Evolutionary conservation across 1,140 invertebrate species (phyloP).

Genomic region (Pomacea maculata): DNA sequence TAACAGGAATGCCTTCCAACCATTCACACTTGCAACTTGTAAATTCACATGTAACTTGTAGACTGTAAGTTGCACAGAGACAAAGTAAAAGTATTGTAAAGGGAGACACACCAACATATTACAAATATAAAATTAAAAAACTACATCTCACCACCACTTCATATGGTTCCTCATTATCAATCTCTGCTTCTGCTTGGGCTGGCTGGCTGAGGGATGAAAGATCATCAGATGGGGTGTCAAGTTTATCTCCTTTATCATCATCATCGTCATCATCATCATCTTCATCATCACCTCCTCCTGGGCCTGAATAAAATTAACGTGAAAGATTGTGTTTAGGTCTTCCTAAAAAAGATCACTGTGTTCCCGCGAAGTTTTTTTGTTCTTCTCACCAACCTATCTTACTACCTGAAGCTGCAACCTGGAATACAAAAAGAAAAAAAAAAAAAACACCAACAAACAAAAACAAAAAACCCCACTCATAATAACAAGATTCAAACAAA

Average conservation of each 20-base stretch:
- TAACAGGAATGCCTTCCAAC: too few relatives aligned
- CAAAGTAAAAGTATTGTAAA: not conserved
- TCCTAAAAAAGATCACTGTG: not conserved
- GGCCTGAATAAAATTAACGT: slow-evolving; percentile 21
- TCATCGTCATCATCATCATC: slow-evolving; percentile 49
- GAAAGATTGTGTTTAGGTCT: not conserved
- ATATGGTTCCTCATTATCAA: slow-evolving; percentile 48
- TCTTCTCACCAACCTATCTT: too few relatives aligned
- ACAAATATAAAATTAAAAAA: not conserved
- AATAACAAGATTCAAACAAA: too few relatives aligned
- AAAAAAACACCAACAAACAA: too few relatives aligned
- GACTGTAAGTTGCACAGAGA: too few relatives aligned
- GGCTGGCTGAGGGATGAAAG: slow-evolving; percentile 17
- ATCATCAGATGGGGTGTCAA: slow-evolving; percentile 23
- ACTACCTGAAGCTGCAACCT: too few relatives aligned
- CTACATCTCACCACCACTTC: slow-evolving; percentile 54
- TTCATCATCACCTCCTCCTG: slow-evolving; percentile 43
- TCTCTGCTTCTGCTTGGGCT: slow-evolving; percentile 6
- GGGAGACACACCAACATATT: not conserved
- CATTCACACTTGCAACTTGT: too few relatives aligned
- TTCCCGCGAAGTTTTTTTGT: too few relatives aligned
- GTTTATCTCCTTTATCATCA: slow-evolving; percentile 37
- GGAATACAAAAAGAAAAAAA: too few relatives aligned
- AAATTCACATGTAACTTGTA: too few relatives aligned
- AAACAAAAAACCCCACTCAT: too few relatives aligned